A percentile compares a stretch with the other conserved stretches of the same genome.
Conservation (phyloP, 1,140 invertebrate species). For the Hylaeus anthracinus region DNA sequence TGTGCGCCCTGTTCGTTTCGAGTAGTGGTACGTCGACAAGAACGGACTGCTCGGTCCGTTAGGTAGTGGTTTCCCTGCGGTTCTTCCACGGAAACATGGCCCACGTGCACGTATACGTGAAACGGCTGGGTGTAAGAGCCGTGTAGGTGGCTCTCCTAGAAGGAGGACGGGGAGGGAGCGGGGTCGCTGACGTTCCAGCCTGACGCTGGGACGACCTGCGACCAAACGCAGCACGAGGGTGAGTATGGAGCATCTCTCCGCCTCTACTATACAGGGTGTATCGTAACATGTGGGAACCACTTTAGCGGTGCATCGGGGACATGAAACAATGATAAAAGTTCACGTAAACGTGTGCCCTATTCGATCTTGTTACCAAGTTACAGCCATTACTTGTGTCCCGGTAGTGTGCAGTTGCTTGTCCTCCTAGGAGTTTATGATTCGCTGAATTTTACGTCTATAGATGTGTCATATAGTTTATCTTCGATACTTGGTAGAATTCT, state of each 20-base stretch:
- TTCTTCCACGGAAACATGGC: constrained; percentile 33
- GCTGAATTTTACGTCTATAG: no score
- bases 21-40: constrained; percentile 42
- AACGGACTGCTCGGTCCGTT: constrained; percentile 42
- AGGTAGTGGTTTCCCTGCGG: constrained; percentile 48
- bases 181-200: constrained; percentile 55
- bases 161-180: constrained; percentile 33
- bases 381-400: no score
- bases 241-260: constrained; percentile 24
- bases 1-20: neutral
- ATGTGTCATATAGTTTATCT: no score
- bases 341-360: no score
- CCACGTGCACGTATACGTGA: constrained; percentile 17
- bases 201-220: constrained; percentile 52
- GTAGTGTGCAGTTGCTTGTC: no score
- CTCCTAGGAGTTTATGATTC: no score
- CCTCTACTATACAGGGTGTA: neutral
- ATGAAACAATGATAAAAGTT: no score
- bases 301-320: no score
- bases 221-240: constrained; percentile 43
- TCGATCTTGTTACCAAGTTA: no score
- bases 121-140: constrained; percentile 51
- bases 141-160: constrained; percentile 63
- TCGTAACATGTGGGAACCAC: no score
- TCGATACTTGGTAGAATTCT: no score